These are phyloP conservation scores for Phaonia tiefii DNA, from an alignment of 2,888 invertebrate species.

Conservation along the genomic window DNA sequence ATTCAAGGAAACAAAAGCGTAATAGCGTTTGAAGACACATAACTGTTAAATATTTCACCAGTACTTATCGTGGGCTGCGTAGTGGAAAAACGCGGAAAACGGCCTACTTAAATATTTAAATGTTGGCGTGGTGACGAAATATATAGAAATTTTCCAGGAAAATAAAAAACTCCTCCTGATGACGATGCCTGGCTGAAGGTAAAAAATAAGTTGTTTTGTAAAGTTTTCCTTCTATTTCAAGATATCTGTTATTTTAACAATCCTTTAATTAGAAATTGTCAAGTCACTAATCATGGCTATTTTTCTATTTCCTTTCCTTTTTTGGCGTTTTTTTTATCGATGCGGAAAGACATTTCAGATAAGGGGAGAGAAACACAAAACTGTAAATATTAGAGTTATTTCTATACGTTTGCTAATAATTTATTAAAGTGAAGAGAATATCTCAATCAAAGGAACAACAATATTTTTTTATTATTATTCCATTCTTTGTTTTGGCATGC, in stretches of 20 bases:
- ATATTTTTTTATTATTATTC: too few relatives aligned
- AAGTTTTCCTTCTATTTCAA: background rate
- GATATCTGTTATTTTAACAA: conserved; percentile 35
- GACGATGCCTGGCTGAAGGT: background rate
- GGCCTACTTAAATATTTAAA: conserved; percentile 40
- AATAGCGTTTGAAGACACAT: conserved; percentile 35
- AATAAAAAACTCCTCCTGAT: too few relatives aligned
- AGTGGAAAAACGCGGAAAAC: conserved; percentile 11
- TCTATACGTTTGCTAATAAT: conserved; percentile 50
- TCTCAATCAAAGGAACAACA: background rate
- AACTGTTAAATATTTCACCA: conserved; percentile 51
- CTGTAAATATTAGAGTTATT: background rate
- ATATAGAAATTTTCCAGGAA: too few relatives aligned
- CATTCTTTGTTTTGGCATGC: too few relatives aligned
- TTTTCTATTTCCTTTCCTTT: conserved; percentile 25
- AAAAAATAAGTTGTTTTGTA: background rate
- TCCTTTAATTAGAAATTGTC: conserved; percentile 55
- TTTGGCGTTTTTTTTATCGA: too few relatives aligned
- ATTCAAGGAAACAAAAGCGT: conserved; percentile 18
- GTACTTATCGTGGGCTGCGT: conserved; percentile 34
- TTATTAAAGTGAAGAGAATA: conserved; percentile 26
- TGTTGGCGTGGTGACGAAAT: background rate
- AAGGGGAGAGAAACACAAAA: background rate
- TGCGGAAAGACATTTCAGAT: too few relatives aligned
- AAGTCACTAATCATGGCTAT: conserved; percentile 52